Percentiles rank a stretch among this genome's conserved stretches.
Conservation (phyloP, 2,888 invertebrate genomes). For the Dioctria rufipes region DNA sequence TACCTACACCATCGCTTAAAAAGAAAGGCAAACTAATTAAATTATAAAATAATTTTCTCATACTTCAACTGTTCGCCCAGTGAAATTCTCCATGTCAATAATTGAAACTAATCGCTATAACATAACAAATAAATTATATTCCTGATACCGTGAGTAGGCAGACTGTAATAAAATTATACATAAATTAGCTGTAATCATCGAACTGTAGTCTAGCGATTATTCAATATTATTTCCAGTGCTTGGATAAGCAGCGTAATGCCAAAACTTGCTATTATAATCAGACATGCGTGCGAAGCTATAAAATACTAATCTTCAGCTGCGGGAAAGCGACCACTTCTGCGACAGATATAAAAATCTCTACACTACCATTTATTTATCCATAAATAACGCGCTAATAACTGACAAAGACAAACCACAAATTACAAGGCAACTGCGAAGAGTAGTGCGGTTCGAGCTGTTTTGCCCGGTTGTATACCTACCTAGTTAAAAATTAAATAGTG, state of each 20-base stretch:
- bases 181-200: conserved; percentile 32
- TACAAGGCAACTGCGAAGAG: too few species aligned
- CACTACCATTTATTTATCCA: conserved; percentile 6
- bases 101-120: conserved; percentile 35
- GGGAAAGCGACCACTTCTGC: background rate
- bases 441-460: too few species aligned
- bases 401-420: too few species aligned
- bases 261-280: too few species aligned
- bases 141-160: conserved; percentile 27
- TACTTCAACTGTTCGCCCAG: too few species aligned
- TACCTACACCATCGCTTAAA: too few species aligned
- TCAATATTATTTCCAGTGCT: conserved; percentile 21
- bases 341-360: background rate
- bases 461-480: too few species aligned
- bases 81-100: conserved; percentile 12
- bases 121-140: conserved; percentile 34
- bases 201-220: conserved; percentile 30
- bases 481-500: too few species aligned
- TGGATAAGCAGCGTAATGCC: conserved; percentile 25
- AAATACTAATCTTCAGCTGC: too few species aligned
- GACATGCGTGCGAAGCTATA: background rate
- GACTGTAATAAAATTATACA: conserved; percentile 36
- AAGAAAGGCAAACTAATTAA: too few species aligned
- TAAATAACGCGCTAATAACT: conserved; percentile 10
- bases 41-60: too few species aligned